phyloP scores from a whole-genome alignment of 2,888 invertebrate species.

The Philonicus albiceps region DNA sequence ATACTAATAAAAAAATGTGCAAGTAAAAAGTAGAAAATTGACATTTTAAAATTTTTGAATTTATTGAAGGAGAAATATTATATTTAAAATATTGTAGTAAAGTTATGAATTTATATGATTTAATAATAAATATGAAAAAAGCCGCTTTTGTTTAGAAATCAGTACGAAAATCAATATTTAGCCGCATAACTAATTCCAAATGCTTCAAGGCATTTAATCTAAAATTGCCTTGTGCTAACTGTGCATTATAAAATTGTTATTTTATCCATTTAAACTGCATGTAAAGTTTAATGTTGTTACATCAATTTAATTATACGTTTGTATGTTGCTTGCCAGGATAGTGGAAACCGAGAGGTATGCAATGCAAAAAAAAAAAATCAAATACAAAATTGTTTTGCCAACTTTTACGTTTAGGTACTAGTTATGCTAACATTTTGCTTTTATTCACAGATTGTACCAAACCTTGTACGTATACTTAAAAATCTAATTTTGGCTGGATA shows the following conservation, averaged over 20 bases:
- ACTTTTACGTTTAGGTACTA: not conserved
- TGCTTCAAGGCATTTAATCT: not conserved
- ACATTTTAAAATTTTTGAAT: too few relatives aligned
- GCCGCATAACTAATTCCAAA: not conserved
- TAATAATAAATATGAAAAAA: not conserved
- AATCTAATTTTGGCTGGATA: conserved; percentile 98
- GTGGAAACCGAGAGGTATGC: conserved; percentile 76
- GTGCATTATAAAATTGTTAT: conserved; percentile 26
- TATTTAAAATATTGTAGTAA: too few relatives aligned
- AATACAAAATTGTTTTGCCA: not conserved
- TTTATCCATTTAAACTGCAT: conserved; percentile 50
- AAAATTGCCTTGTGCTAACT: not conserved
- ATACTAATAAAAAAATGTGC: too few relatives aligned
- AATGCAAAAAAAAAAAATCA: conserved; percentile 57
- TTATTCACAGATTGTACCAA: conserved; percentile 90
- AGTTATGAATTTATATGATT: too few relatives aligned
- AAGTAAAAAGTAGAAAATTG: too few relatives aligned
- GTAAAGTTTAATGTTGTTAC: conserved; percentile 52
- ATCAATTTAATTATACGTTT: conserved; percentile 49
- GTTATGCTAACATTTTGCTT: conserved; percentile 50
- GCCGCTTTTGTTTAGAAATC: not conserved
- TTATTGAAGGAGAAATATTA: too few relatives aligned
- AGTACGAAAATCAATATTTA: not conserved
- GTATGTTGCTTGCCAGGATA: conserved; percentile 69
- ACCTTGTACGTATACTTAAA: conserved; percentile 96